Evolutionary conservation across 2,888 invertebrate genomes (phyloP), one percentile per base, ranked within the genome.

Genomic region (Tiliacea citrago): DNA sequence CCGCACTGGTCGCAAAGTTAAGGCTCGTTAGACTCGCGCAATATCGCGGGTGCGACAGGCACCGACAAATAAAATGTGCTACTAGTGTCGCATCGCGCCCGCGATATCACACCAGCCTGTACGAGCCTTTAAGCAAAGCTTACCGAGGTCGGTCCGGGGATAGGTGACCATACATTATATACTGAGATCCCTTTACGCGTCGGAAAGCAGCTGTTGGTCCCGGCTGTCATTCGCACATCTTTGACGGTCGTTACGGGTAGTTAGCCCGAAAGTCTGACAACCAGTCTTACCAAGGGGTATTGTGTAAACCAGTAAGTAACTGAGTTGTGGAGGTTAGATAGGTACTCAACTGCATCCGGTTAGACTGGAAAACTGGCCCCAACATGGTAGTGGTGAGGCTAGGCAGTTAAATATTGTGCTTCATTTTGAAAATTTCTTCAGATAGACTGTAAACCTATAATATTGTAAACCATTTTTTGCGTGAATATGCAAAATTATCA

Each of bases 391-490:
- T 21, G 3, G 6, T 12, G 29, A 21, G 7, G 18, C 12, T 63
- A 21, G 24, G 12, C 4, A 1, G 2, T 2, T 21, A 2, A n/a
- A 21, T 35, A 13, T 39, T 55, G 12, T 58, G 35, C 3, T 29
- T 29, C 0, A 13, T 63, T 81, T 62, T 57, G 0, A 16, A 24
- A 24, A 45, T 39, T 29, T 47, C 13, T n/a, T 24, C 16, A 60
- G 51, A 35, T 51, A 53, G n/a, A 24, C 13, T 60, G 8, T 21
- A 10, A n/a, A 35, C 9, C 4, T 42, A 18, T 21, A 47, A 21
- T 39, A 12, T 53, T 47, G 18, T 71, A 5, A 10, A 24, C 9
- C 0, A 9, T 24, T 53, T 57, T 65, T 79, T 79, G 24, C 29
- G 21, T 62, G 24, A 1, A 47, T 13, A 68, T 4, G 24, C 2